phyloP scores from a whole-genome alignment of 2,797 vertebrate genomes.

The Halcyon smyrnensis region DNA sequence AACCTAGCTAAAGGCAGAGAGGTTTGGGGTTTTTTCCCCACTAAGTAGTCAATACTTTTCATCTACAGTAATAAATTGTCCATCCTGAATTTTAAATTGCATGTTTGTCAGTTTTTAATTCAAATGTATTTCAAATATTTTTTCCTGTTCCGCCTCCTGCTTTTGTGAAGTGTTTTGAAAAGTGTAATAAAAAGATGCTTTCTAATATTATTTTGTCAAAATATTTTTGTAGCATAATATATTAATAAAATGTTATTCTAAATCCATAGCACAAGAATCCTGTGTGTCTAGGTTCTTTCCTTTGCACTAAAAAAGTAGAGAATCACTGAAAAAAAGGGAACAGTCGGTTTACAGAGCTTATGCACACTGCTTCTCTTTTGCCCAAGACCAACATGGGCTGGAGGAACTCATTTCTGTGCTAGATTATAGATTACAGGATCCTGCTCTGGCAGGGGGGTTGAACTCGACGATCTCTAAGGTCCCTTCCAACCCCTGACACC shows the following conservation, averaged over 20 bases:
- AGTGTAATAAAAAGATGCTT: constrained; percentile 80
- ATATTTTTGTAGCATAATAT: constrained; percentile 87
- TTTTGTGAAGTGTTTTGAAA: constrained; percentile 76
- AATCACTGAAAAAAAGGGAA: background rate
- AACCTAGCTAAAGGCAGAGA: background rate
- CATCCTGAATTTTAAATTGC: background rate
- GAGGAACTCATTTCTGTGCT: background rate
- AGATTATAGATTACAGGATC: no score
- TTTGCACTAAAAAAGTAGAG: background rate
- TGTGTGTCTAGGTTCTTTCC: background rate
- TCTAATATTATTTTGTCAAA: constrained; percentile 85
- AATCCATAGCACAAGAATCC: constrained; percentile 45
- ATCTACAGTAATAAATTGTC: background rate
- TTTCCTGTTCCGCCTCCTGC: constrained; percentile 55
- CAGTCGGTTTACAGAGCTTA: background rate
- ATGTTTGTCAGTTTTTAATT: constrained; percentile 51
- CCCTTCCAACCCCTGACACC: no score
- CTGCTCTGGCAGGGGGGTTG: no score
- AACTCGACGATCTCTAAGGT: no score
- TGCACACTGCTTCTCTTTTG: background rate
- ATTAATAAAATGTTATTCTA: constrained; percentile 83
- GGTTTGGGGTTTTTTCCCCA: background rate
- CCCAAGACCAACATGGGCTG: background rate
- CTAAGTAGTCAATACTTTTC: background rate
- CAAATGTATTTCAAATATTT: constrained; percentile 57